Percentiles rank a stretch among this genome's conserved stretches.
These are phyloP conservation scores for Leptothorax acervorum DNA, from an alignment of 2,888 invertebrate genomes.

Conservation along the genomic window DNA sequence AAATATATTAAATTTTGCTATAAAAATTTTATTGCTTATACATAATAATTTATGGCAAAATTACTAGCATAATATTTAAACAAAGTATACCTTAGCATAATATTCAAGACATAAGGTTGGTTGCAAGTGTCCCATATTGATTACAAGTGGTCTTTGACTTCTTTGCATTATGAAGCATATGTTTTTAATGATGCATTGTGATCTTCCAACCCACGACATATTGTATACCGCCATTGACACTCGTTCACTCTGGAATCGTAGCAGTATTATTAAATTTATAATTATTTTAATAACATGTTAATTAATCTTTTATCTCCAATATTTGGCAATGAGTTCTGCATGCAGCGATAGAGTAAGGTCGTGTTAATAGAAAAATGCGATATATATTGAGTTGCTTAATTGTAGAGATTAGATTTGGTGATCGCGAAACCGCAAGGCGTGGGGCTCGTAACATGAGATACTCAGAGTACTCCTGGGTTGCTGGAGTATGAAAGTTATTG, in stretches of 20 bases:
- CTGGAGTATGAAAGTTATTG: too few relatives aligned
- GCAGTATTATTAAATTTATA: neutral
- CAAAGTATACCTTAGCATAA: neutral
- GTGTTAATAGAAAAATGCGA: too few relatives aligned
- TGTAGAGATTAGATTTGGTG: too few relatives aligned
- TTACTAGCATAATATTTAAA: neutral
- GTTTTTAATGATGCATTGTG: neutral
- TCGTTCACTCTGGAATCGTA: neutral
- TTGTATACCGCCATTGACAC: neutral
- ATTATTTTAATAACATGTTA: neutral
- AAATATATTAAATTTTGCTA: neutral
- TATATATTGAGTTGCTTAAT: too few relatives aligned
- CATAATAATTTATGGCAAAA: neutral
- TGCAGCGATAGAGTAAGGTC: too few relatives aligned
- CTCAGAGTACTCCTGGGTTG: too few relatives aligned
- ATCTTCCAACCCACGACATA: slow-evolving; percentile 12
- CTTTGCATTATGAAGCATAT: slow-evolving; percentile 13
- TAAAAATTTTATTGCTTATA: neutral
- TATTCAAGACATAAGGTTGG: slow-evolving; percentile 16
- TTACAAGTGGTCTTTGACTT: slow-evolving; percentile 2
- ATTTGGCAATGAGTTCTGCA: too few relatives aligned
- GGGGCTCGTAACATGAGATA: too few relatives aligned
- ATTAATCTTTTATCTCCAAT: neutral
- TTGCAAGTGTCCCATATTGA: neutral
- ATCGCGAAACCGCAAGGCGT: too few relatives aligned